Conservation (phyloP, 53 echinoderm and acorn worm species). For the Luidia sarsii region DNA sequence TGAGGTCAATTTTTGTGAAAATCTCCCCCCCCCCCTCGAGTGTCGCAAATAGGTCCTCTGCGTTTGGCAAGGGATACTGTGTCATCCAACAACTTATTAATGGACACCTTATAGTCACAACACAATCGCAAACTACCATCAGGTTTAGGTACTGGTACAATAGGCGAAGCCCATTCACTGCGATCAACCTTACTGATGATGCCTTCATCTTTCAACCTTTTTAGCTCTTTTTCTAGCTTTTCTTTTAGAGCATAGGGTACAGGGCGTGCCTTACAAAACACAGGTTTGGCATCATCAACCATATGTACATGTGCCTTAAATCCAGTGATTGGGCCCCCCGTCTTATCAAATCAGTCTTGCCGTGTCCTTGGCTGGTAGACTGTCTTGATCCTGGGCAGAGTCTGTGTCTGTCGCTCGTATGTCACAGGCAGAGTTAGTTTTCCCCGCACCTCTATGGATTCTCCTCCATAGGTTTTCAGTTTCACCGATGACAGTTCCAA, state of each 20-base stretch:
- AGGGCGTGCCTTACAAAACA: constrained; percentile 28
- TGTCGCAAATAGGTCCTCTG: constrained; percentile 69
- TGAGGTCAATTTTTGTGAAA: constrained; percentile 60
- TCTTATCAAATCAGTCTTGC: not conserved
- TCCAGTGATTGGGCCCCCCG: constrained; percentile 58
- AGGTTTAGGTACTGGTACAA: constrained; percentile 65
- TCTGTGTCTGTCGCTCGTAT: not conserved
- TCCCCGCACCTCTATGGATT: constrained; percentile 12
- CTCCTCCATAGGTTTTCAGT: constrained; percentile 29
- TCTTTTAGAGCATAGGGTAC: constrained; percentile 56
- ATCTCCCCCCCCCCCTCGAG: constrained; percentile 49
- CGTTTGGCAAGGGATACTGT: constrained; percentile 60
- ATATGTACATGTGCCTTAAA: constrained; percentile 51
- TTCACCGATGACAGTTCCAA: constrained; percentile 28
- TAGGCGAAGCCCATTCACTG: constrained; percentile 59
- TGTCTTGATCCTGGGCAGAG: not conserved
- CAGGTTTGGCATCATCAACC: constrained; percentile 28
- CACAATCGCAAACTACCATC: constrained; percentile 52
- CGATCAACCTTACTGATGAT: constrained; percentile 33
- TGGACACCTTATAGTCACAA: constrained; percentile 59
- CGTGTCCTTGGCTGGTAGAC: not conserved
- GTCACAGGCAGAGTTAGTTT: constrained; percentile 2
- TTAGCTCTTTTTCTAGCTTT: constrained; percentile 55
- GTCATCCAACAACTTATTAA: constrained; percentile 53
- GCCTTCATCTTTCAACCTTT: constrained; percentile 27